These are phyloP conservation scores for Lontra canadensis DNA, from an alignment of 2,113 vertebrate species.

Conservation along the genomic window DNA sequence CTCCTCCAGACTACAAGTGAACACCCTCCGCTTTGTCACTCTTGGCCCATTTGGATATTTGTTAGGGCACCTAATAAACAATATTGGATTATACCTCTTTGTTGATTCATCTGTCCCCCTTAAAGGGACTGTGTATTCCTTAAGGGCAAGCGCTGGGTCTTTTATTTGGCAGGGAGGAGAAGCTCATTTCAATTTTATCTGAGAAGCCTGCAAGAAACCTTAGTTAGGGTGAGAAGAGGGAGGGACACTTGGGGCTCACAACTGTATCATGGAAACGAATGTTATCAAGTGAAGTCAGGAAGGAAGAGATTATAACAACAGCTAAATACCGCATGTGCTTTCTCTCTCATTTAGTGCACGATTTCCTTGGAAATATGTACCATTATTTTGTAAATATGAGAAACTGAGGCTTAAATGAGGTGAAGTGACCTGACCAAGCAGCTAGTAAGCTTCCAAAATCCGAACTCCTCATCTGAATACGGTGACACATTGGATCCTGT, in stretches of 20 bases:
- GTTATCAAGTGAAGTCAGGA: not conserved
- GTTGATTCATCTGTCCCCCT: not conserved
- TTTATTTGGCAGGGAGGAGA: not conserved
- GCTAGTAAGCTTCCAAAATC: not conserved
- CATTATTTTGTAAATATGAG: not conserved
- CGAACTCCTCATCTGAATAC: not conserved
- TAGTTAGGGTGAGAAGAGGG: not conserved
- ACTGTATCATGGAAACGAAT: not conserved
- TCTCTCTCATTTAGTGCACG: not conserved
- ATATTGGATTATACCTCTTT: not conserved
- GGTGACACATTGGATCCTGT: not conserved
- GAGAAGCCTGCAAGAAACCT: not conserved
- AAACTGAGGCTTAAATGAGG: slow-evolving; percentile 3
- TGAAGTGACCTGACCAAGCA: not conserved
- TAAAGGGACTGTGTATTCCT: not conserved
- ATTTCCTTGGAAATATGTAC: slow-evolving; percentile 40
- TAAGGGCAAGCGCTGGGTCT: not conserved
- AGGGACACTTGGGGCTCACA: not conserved
- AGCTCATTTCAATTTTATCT: slow-evolving; percentile 1
- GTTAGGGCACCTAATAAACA: not conserved
- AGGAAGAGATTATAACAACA: slow-evolving; percentile 13
- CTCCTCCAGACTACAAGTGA: not conserved
- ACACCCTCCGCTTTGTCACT: not conserved
- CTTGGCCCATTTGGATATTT: not conserved
- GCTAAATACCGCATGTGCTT: not conserved